Percentiles rank a stretch among this genome's conserved stretches.
Conservation (phyloP, 2,113 vertebrate species). For the Ammodytes marinus region DNA sequence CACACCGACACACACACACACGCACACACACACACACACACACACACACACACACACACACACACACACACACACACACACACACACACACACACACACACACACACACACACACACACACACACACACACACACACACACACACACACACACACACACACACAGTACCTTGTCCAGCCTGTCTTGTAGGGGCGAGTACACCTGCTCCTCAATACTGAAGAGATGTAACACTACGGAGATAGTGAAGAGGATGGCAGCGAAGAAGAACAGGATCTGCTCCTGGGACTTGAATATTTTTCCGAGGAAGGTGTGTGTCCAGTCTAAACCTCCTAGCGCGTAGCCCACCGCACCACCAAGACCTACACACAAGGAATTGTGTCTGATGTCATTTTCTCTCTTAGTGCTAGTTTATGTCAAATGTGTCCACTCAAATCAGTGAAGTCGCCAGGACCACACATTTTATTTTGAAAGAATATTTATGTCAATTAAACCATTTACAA, state of each 20-base stretch:
- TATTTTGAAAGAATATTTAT: conserved; percentile 2
- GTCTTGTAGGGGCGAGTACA: conserved; percentile 91
- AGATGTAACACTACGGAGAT: conserved; percentile 93
- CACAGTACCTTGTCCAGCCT: conserved; percentile 81
- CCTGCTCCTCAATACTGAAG: conserved; percentile 94
- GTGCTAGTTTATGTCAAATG: not conserved
- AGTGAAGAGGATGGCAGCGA: conserved; percentile 92
- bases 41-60: not conserved
- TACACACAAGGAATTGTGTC: conserved; percentile 56
- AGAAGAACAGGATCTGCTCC: conserved; percentile 97
- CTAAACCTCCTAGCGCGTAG: conserved; percentile 95
- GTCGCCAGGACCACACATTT: not conserved
- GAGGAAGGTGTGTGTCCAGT: conserved; percentile 97
- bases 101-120: not conserved
- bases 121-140: not conserved
- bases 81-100: not conserved
- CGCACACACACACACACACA: not conserved
- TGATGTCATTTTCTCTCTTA: not conserved
- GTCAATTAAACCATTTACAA: conserved; percentile 1
- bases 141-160: not conserved
- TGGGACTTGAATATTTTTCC: conserved; percentile 91
- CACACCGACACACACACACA: not conserved
- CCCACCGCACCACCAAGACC: conserved; percentile 96
- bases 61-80: not conserved
- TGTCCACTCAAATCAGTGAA: not conserved